These are phyloP conservation scores for Gephyroberyx darwinii DNA, from an alignment of 2,797 vertebrate genomes.

Conservation along the genomic window DNA sequence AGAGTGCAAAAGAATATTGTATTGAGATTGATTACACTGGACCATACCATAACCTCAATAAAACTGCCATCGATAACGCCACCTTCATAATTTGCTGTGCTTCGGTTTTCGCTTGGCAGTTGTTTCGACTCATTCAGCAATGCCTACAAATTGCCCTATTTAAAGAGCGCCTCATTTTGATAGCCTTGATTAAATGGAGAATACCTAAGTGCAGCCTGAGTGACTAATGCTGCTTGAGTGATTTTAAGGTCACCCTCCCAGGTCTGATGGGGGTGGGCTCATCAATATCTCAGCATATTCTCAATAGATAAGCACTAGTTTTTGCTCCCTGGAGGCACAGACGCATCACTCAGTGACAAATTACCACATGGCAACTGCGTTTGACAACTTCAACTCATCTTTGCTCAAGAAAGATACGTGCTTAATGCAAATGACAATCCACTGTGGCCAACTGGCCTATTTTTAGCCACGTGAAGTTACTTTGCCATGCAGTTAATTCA, in stretches of 20 bases:
- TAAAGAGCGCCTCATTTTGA: slow-evolving; percentile 57
- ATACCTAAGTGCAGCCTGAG: slow-evolving; percentile 62
- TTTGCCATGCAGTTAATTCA: slow-evolving; percentile 48
- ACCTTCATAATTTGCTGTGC: slow-evolving; percentile 26
- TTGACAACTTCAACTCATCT: slow-evolving; percentile 8
- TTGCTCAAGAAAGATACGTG: not conserved
- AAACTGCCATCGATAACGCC: not conserved
- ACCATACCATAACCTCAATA: not conserved
- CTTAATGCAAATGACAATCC: slow-evolving; percentile 34
- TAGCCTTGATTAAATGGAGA: slow-evolving; percentile 69
- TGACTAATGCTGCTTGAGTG: slow-evolving; percentile 60
- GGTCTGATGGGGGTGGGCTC: slow-evolving; percentile 19
- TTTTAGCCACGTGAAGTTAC: slow-evolving; percentile 45
- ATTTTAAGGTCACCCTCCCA: slow-evolving; percentile 56
- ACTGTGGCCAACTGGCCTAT: slow-evolving; percentile 33
- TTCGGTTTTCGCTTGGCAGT: slow-evolving; percentile 27
- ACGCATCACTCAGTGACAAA: slow-evolving; percentile 38
- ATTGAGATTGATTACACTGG: slow-evolving; percentile 3
- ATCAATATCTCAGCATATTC: slow-evolving; percentile 50
- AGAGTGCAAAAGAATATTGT: slow-evolving; percentile 12
- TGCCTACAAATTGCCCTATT: slow-evolving; percentile 34
- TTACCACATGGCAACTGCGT: slow-evolving; percentile 8
- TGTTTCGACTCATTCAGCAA: slow-evolving; percentile 38
- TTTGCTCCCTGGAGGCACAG: slow-evolving; percentile 27
- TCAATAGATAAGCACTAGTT: slow-evolving; percentile 23